Evolutionary conservation across 35 echinoderm and acorn worm genomes (phyloP).

Genomic region (Heliocidaris erythrogramma): DNA sequence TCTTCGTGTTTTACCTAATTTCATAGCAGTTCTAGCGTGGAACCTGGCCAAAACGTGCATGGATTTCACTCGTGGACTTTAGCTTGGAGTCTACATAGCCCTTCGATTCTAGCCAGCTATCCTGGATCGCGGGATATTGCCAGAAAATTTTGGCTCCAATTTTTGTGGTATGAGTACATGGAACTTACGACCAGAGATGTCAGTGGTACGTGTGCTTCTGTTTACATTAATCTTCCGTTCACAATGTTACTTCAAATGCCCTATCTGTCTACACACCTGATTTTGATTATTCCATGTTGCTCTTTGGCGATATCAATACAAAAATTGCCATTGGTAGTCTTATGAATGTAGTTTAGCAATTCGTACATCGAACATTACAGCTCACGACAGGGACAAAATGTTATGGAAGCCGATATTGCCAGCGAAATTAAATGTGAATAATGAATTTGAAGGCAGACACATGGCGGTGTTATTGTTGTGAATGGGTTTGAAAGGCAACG

Average conservation of each 20-base stretch:
- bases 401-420: neutral
- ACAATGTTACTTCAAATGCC: neutral
- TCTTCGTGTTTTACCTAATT: constrained; percentile 32
- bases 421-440: neutral
- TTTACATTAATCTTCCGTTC: constrained; percentile 26
- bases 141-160: constrained; percentile 47
- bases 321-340: too few species aligned
- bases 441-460: neutral
- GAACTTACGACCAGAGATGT: constrained; percentile 68
- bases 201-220: constrained; percentile 61
- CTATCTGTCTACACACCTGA: neutral
- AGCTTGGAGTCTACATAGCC: constrained; percentile 53
- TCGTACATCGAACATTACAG: neutral
- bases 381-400: neutral
- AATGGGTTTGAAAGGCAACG: neutral
- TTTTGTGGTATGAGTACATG: constrained; percentile 73
- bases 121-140: constrained; percentile 48
- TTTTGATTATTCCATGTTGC: too few species aligned
- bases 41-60: constrained; percentile 59
- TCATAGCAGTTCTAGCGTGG: constrained; percentile 51
- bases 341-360: neutral
- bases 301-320: too few species aligned
- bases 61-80: constrained; percentile 53
- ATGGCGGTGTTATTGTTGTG: constrained; percentile 18
- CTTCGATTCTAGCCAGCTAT: constrained; percentile 1